Evolutionary conservation across 2,113 vertebrate species (phyloP).

Genomic region (Proterorhinus semilunaris): DNA sequence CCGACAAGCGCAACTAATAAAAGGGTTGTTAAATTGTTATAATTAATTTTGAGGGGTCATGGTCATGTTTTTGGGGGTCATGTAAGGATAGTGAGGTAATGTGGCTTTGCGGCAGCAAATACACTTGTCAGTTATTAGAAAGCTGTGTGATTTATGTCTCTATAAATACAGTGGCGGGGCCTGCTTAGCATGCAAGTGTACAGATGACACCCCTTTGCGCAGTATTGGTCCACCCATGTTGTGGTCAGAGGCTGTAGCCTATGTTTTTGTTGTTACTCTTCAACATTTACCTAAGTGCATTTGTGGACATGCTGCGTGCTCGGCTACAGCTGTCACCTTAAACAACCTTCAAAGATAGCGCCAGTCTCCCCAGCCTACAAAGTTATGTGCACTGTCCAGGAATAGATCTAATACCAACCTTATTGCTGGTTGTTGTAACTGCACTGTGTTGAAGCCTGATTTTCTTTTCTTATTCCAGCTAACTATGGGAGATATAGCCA

Average conservation of each 20-base stretch:
- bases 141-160: too few relatives aligned
- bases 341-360: conserved; percentile 53
- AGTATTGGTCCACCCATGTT: not conserved
- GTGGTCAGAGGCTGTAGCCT: not conserved
- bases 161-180: too few relatives aligned
- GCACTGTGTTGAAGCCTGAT: not conserved
- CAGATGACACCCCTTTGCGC: too few relatives aligned
- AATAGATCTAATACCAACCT: conserved; percentile 1
- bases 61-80: not conserved
- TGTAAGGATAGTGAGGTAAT: not conserved
- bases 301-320: not conserved
- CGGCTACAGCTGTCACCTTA: conserved; percentile 11
- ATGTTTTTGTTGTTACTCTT: not conserved
- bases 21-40: not conserved
- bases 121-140: too few relatives aligned
- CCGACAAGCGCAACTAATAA: not conserved
- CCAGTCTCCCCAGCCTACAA: not conserved
- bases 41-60: not conserved
- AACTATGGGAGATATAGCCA: conserved; percentile 76
- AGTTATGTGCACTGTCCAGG: conserved; percentile 16
- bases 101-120: not conserved
- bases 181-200: too few relatives aligned
- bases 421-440: not conserved
- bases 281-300: not conserved
- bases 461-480: conserved; percentile 11